These are phyloP conservation scores for Sphinx pinastri DNA, from an alignment of 2,888 invertebrate genomes.

Conservation along the genomic window DNA sequence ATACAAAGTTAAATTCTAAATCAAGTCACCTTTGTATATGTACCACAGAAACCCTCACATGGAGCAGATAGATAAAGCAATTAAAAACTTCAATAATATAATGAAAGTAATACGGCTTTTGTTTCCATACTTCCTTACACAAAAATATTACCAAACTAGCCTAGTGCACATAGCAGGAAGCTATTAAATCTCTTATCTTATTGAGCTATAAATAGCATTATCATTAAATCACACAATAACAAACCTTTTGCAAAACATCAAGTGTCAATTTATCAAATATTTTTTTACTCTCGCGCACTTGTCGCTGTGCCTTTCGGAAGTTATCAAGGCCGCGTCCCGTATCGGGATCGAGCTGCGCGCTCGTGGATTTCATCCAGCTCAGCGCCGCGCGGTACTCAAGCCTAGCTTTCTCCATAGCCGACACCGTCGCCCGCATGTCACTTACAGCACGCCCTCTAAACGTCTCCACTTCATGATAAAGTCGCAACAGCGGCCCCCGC, in stretches of 20 bases:
- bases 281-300: constrained; percentile 91
- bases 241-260: constrained; percentile 96
- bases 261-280: constrained; percentile 96
- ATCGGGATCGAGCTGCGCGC: constrained; percentile 97
- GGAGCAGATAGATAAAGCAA: too few relatives aligned
- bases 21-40: too few relatives aligned
- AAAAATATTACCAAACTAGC: too few relatives aligned
- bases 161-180: neutral
- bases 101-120: too few relatives aligned
- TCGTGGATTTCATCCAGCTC: constrained; percentile 99
- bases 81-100: too few relatives aligned
- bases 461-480: constrained; percentile 98
- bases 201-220: neutral
- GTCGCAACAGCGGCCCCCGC: constrained; percentile 92
- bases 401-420: constrained; percentile 96
- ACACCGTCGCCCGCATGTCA: constrained; percentile 95
- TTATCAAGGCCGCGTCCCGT: constrained; percentile 97
- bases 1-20: too few relatives aligned
- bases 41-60: too few relatives aligned
- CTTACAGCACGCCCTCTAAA: constrained; percentile 97
- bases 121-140: too few relatives aligned
- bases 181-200: neutral
- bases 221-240: constrained; percentile 10
- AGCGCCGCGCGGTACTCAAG: constrained; percentile 97
- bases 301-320: constrained; percentile 95